These are phyloP conservation scores for Microtus agrestis DNA, from an alignment of 2,797 vertebrate species.

Conservation along the genomic window DNA sequence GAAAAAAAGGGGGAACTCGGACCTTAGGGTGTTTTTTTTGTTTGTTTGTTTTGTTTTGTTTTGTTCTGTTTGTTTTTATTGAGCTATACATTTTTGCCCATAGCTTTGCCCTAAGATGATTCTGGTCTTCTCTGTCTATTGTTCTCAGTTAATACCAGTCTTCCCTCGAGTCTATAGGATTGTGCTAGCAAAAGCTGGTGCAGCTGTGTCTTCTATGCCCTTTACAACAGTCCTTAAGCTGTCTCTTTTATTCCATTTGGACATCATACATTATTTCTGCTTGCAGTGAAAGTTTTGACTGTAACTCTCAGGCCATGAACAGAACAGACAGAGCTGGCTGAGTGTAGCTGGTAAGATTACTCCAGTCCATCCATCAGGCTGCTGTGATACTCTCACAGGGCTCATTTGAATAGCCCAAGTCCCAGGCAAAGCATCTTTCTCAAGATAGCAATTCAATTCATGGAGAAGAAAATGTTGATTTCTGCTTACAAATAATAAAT, in stretches of 20 bases:
- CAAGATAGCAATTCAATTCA: constrained; percentile 8
- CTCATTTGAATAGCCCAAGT: neutral
- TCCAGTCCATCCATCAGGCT: neutral
- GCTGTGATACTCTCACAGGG: neutral
- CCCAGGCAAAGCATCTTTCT: neutral
- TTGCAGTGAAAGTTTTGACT: neutral
- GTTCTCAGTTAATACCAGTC: neutral
- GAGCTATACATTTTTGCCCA: neutral
- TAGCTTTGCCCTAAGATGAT: neutral
- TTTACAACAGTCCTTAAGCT: neutral
- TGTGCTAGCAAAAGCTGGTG: neutral
- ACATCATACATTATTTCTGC: neutral
- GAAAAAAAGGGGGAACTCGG: too few relatives aligned
- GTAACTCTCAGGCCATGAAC: neutral
- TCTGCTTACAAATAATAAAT: neutral
- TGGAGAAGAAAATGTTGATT: neutral
- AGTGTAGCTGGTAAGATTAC: neutral
- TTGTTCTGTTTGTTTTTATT: too few relatives aligned
- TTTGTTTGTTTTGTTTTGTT: too few relatives aligned
- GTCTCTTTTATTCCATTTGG: neutral
- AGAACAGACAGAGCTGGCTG: neutral
- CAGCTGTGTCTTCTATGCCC: neutral
- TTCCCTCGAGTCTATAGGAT: neutral
- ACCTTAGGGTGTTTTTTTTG: too few relatives aligned
- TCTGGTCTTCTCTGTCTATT: neutral